Evolutionary conservation across 2,797 vertebrate genomes (phyloP), one percentile per base, ranked within the genome.

Genomic region (Hyperoplus immaculatus): DNA sequence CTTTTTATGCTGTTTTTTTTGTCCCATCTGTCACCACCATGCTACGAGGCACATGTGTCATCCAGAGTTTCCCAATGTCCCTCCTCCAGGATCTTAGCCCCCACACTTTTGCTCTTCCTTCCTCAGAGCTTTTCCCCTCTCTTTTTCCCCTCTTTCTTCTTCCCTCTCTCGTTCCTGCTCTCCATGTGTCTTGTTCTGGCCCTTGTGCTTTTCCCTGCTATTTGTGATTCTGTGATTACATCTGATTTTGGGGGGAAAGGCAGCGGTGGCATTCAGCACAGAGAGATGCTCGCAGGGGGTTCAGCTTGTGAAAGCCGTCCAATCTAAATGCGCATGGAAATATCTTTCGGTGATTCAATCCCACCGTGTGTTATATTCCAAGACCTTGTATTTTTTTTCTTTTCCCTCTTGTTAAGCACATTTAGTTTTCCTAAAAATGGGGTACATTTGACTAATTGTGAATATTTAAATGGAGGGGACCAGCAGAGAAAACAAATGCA

Each of bases 241-340:
- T 92, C 77, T 85, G 87, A 90, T 90, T 91, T 85, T 53, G 18
- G 66, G 75, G 76, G 62, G 69, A 58, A 51, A 74, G 67, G 77
- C 66, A 42, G 72, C 11, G 11, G 63, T 55, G 63, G 68, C 11
- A 39, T 83, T 67, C 59, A 74, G 74, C 72, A 29, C 69, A 51
- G 39, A 58, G 80, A 81, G 68, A 71, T 72, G 43, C 72, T 92
- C 88, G 83, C 84, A 18, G 75, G 87, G 85, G 85, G 66, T 72
- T 89, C 51, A 83, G 82, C 77, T 60, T 75, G 79, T 88, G 84
- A 91, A 90, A 82, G 69, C 68, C 49, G 47, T 78, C 77, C 90
- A 91, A 92, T 94, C 87, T 90, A 92, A 92, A 93, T 93, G 91
- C 89, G 93, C 89, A 94, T 93, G 79, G 81, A 87, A 85, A 87